Evolutionary conservation across 2,888 invertebrate species (phyloP).

Genomic region (Pseudeuparius sepicola): DNA sequence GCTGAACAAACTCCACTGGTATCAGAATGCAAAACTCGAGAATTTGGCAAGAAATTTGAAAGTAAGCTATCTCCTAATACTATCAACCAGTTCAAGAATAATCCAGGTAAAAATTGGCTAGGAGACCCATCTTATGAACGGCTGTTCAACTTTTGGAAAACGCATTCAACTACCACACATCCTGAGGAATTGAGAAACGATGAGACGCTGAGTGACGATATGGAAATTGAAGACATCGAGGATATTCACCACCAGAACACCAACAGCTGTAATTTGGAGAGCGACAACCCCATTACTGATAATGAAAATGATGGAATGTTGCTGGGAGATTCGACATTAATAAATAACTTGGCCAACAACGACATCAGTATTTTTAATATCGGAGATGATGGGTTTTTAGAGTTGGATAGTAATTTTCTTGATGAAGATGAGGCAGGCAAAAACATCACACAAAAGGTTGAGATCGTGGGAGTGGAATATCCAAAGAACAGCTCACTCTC

Average conservation of each 20-base stretch:
- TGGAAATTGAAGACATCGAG: background rate
- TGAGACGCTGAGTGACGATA: constrained; percentile 2
- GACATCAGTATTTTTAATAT: constrained; percentile 1
- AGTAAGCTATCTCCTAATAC: constrained; percentile 3
- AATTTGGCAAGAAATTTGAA: constrained; percentile 3
- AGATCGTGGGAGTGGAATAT: constrained; percentile 2
- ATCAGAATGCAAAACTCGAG: constrained; percentile 2
- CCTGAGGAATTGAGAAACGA: constrained; percentile 1
- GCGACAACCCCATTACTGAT: constrained; percentile 1
- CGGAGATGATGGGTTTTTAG: constrained; percentile 1
- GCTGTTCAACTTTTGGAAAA: constrained; percentile 2
- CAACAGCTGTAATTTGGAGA: constrained; percentile 3
- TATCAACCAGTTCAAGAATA: constrained; percentile 2
- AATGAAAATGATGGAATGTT: constrained; percentile 2
- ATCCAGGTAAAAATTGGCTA: constrained; percentile 1
- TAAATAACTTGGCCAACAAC: constrained; percentile 2
- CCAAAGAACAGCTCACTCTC: background rate
- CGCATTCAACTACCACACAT: constrained; percentile 1
- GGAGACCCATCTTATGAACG: constrained; percentile 3
- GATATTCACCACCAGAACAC: background rate
- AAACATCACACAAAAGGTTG: constrained; percentile 1
- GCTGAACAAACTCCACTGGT: background rate
- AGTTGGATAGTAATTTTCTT: constrained; percentile 3
- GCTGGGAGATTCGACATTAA: constrained; percentile 1
- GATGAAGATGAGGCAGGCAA: constrained; percentile 1